Percentiles rank a stretch among this genome's conserved stretches.
phyloP scores from a whole-genome alignment of 2,113 vertebrate species.

The Carettochelys insculpta region DNA sequence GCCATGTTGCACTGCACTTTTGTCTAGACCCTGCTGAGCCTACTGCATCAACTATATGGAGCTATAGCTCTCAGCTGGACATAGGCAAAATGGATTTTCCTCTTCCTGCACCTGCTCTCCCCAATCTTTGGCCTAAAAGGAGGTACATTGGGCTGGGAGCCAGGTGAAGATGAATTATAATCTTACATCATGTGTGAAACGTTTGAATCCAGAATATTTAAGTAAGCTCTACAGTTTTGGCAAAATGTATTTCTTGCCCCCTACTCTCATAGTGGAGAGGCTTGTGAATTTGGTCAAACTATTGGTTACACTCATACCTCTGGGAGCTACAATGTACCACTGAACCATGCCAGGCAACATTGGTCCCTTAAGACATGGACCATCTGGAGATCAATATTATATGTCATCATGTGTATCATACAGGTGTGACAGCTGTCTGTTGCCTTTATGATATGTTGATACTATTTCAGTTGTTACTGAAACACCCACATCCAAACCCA shows the following conservation, averaged over 20 bases:
- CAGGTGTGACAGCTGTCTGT: conserved; percentile 3
- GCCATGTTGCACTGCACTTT: not conserved
- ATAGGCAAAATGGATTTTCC: not conserved
- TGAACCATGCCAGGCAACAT: not conserved
- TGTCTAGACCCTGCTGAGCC: not conserved
- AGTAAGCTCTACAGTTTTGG: not conserved
- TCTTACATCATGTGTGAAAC: not conserved
- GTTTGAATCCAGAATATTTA: not conserved
- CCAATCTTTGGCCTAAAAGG: not conserved
- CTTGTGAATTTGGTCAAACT: not conserved
- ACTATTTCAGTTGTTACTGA: conserved; percentile 12
- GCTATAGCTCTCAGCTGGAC: not conserved
- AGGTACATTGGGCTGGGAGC: not conserved
- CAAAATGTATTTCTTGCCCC: not conserved
- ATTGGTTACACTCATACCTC: not conserved
- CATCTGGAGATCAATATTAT: not conserved
- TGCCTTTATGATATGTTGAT: not conserved
- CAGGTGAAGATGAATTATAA: not conserved
- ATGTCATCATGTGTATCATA: not conserved
- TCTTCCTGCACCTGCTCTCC: not conserved
- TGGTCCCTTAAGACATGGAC: not conserved
- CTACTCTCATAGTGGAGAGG: not conserved
- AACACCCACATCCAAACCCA: not conserved
- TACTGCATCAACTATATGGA: not conserved
- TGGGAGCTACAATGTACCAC: not conserved